Base-by-base conservation (phyloP, 2,888 invertebrate genomes). In the Laothoe populi region DNA sequence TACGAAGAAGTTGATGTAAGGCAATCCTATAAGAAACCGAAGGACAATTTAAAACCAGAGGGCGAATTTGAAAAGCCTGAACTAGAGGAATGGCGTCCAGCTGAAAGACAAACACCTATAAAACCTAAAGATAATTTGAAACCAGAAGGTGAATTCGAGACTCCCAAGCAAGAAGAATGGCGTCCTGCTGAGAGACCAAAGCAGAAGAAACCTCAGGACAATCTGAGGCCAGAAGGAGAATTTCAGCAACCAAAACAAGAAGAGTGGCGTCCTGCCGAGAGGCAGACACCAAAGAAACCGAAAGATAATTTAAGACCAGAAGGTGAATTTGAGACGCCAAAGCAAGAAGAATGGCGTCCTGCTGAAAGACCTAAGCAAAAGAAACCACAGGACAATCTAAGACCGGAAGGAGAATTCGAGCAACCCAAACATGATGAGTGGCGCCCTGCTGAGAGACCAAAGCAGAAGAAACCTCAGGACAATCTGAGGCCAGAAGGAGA, bases 401-500 rank as follows among this genome's bases (percentile, higher is more conserved):
- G 46, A 26, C 79, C 81, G 0, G 81, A 81, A 78, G 94, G 94
- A 4, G 93, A 93, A 0, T 94, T 94, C 74, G 92, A 94, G 57
- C 68, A 77, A 21, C 92, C 86, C 0, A 82, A 84, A 59, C 81
- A 80, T 16, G 77, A 79, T 10, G 71, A 78, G 46, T 84, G 82
- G 70, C 71, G 77, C 10, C 84, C 83, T 19, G 86, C 81, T 70
- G 83, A 88, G 60, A 74, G 78, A 59, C 80, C 72, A 4, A 71
- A 64, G 7, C 68, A 59, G 0, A 71, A 57, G 10, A 79, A 73
- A 61, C 79, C 79, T 0, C 31, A 71, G 5, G 79, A 80, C 64
- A 95, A 95, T 70, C 74, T 95, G 0, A 85, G 83, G 53, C 92
- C 94, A 0, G 95, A 95, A 78, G 94, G 95, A 0, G 93, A 94